Evolutionary conservation across 1,140 invertebrate genomes (phyloP).

Genomic region (Anastrepha obliqua): DNA sequence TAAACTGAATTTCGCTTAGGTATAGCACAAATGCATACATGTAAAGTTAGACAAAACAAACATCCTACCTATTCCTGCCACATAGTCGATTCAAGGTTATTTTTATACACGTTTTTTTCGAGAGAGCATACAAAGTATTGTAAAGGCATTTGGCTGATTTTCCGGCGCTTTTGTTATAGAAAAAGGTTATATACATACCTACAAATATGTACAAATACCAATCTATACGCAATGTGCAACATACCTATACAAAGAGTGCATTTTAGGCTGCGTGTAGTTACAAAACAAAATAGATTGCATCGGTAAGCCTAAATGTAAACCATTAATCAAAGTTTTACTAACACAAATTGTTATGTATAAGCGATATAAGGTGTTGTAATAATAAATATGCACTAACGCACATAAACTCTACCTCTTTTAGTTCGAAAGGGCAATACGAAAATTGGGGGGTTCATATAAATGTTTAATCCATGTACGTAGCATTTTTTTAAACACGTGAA

Average conservation of each 20-base stretch:
- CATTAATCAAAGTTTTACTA: not conserved
- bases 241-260: not conserved
- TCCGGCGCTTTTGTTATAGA: not conserved
- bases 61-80: conserved; percentile 8
- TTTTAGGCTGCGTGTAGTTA: not conserved
- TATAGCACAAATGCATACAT: not conserved
- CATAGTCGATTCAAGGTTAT: not conserved
- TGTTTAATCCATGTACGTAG: no score
- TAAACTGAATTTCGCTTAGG: not conserved
- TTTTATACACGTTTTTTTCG: conserved; percentile 37
- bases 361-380: not conserved
- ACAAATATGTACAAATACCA: not conserved
- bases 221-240: not conserved
- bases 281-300: not conserved
- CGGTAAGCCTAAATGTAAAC: not conserved
- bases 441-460: not conserved
- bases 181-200: not conserved
- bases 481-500: no score
- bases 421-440: not conserved
- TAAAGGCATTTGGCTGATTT: not conserved
- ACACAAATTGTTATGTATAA: conserved; percentile 25
- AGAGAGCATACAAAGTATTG: not conserved
- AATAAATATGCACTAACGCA: not conserved
- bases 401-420: not conserved
- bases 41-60: not conserved